Conservation (phyloP, 2,113 vertebrate species). For the Apeltes quadracus region DNA sequence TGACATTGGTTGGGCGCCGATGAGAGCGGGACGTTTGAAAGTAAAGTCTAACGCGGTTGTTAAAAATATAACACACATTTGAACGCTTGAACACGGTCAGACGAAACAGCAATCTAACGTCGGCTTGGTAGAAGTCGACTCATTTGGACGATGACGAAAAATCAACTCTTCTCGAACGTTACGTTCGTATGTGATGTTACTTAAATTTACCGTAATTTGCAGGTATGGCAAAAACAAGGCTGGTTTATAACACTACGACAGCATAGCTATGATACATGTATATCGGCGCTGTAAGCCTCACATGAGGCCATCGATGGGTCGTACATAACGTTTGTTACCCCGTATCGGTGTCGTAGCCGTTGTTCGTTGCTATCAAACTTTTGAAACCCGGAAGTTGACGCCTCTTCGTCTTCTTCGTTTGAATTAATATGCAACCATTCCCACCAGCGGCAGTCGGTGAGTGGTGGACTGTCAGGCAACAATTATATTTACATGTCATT, state of each 20-base stretch:
- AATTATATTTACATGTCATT: no score
- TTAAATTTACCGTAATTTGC: not conserved
- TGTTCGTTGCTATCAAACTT: slow-evolving; percentile 25
- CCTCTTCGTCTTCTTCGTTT: slow-evolving; percentile 52
- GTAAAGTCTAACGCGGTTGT: not conserved
- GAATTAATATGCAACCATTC: not conserved
- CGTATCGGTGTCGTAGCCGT: not conserved
- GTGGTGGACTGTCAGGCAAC: no score
- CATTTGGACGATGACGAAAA: not conserved
- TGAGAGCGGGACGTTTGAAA: slow-evolving; percentile 44
- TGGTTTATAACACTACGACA: no score
- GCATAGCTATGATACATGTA: rapidly evolving
- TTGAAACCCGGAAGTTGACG: slow-evolving; percentile 63
- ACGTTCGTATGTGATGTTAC: not conserved
- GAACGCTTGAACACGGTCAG: not conserved
- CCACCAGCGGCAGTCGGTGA: slow-evolving; percentile 25
- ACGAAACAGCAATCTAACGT: not conserved
- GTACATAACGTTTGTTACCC: slow-evolving; percentile 7
- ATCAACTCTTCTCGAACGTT: not conserved
- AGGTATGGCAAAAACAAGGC: not conserved
- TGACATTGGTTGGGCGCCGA: slow-evolving; percentile 17
- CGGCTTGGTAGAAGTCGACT: not conserved
- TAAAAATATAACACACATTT: not conserved
- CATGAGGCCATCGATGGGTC: not conserved
- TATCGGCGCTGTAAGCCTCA: not conserved